phyloP scores from a whole-genome alignment of 2,888 invertebrate genomes.

The Drosophila stalkeri region DNA sequence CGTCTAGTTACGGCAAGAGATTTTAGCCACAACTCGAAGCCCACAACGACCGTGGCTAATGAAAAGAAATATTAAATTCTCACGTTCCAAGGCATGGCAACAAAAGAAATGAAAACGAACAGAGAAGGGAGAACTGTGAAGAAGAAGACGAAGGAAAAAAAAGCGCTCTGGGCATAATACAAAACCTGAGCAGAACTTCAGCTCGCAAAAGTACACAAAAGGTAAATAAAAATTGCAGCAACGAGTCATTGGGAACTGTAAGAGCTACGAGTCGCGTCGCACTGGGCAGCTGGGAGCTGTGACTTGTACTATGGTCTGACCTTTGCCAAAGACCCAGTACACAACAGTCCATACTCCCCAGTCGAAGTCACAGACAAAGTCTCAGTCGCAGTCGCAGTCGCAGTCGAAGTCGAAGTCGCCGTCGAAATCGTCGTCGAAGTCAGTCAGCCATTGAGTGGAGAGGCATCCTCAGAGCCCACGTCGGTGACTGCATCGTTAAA shows the following conservation, averaged over 20 bases:
- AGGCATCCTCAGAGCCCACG: conserved; percentile 34
- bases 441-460: conserved; percentile 68
- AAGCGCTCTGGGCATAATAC: conserved; percentile 53
- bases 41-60: conserved; percentile 65
- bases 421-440: conserved; percentile 42
- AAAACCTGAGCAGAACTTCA: conserved; percentile 58
- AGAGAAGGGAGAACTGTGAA: background rate
- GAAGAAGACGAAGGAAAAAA: too few species aligned
- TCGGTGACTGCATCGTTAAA: conserved; percentile 72
- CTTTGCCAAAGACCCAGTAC: conserved; percentile 56
- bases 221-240: conserved; percentile 77
- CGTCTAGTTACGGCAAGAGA: conserved; percentile 36
- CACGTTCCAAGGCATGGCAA: conserved; percentile 68
- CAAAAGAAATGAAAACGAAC: conserved; percentile 42
- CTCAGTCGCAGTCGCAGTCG: conserved; percentile 45
- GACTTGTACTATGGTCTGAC: conserved; percentile 60
- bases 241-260: conserved; percentile 40
- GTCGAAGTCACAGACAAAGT: conserved; percentile 15
- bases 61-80: conserved; percentile 81
- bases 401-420: conserved; percentile 7
- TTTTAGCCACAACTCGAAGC: conserved; percentile 27
- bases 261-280: conserved; percentile 14
- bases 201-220: conserved; percentile 66
- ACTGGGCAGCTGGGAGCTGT: conserved; percentile 12
- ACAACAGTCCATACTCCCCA: conserved; percentile 21